Conservation (phyloP, 2,113 vertebrate species). For the Chascanopsetta lugubris region DNA sequence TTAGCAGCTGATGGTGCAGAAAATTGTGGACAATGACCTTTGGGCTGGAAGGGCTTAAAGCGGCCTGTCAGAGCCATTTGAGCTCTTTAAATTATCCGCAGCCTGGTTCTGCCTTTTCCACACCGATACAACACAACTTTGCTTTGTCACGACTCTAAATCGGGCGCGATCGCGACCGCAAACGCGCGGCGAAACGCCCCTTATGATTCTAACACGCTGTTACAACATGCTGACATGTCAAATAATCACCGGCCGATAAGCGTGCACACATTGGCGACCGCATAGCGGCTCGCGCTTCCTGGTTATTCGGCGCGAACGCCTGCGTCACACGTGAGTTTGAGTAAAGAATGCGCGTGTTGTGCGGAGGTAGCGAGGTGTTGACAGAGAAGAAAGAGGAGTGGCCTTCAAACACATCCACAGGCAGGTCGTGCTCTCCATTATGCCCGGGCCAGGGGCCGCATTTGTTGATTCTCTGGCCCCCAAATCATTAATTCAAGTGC, state of each 20-base stretch:
- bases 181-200: conserved; percentile 36
- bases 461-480: conserved; percentile 80
- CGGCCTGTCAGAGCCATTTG: conserved; percentile 41
- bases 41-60: conserved; percentile 42
- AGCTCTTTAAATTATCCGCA: conserved; percentile 36
- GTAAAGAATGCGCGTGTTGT: conserved; percentile 74
- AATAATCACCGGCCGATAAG: conserved; percentile 62
- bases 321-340: conserved; percentile 59
- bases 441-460: conserved; percentile 66
- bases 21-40: conserved; percentile 49
- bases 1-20: conserved; percentile 43
- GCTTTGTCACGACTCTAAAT: conserved; percentile 43
- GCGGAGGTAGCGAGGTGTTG: conserved; percentile 74
- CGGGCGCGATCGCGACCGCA: conserved; percentile 8
- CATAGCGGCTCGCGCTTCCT: conserved; percentile 55
- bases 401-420: conserved; percentile 70
- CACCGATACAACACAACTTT: conserved; percentile 45
- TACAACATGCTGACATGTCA: conserved; percentile 57
- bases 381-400: conserved; percentile 78
- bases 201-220: conserved; percentile 50
- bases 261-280: conserved; percentile 46
- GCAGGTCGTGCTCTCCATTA: conserved; percentile 71
- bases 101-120: conserved; percentile 14
- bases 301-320: conserved; percentile 48
- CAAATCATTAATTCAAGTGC: conserved; percentile 80